Conservation (phyloP, 2,797 vertebrate genomes). For the Scyliorhinus canicula region DNA sequence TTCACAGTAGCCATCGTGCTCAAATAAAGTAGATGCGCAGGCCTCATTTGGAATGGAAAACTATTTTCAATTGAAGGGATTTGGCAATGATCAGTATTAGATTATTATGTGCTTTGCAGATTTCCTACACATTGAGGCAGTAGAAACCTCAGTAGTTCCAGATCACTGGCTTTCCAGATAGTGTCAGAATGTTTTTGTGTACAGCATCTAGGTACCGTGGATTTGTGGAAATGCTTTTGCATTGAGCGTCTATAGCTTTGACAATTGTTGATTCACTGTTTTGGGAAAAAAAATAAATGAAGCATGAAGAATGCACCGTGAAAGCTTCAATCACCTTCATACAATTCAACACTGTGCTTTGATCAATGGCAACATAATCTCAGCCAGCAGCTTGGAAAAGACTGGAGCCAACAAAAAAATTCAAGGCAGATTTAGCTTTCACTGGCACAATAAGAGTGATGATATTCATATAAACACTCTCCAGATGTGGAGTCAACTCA, state of each 20-base stretch:
- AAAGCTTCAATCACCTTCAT: background rate
- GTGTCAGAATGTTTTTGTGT: background rate
- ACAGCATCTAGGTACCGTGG: too few species aligned
- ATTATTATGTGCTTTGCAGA: background rate
- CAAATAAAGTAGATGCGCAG: background rate
- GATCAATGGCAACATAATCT: background rate
- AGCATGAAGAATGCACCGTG: background rate
- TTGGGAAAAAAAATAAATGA: background rate
- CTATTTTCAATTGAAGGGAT: background rate
- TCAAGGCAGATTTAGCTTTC: constrained; percentile 21
- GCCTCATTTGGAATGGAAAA: background rate
- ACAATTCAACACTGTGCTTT: background rate
- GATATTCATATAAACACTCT: background rate
- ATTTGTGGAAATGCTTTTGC: background rate
- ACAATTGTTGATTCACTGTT: background rate
- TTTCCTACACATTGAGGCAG: background rate
- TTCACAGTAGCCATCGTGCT: background rate
- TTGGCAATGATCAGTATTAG: background rate
- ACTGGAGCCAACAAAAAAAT: background rate
- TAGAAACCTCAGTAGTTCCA: background rate
- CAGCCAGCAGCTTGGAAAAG: constrained; percentile 7
- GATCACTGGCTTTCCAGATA: background rate
- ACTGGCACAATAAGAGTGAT: background rate
- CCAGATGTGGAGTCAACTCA: background rate
- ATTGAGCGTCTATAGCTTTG: background rate